Conservation (phyloP, 2,888 invertebrate genomes). For the Hipparchia sbordonii region DNA sequence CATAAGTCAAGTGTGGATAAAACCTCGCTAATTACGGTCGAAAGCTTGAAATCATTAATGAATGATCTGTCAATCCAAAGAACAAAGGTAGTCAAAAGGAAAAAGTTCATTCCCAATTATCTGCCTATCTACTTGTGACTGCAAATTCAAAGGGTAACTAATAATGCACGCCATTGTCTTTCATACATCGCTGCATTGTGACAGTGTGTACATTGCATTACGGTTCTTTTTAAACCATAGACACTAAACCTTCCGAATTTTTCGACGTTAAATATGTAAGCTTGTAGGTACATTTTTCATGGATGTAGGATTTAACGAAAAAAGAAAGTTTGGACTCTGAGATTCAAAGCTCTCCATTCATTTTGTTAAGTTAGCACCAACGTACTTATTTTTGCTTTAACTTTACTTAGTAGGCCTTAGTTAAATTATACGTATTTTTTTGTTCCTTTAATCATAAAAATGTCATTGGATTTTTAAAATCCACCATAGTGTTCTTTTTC, state of each 20-base stretch:
- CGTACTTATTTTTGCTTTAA: no score
- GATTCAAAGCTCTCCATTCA: background rate
- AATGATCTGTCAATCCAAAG: conserved; percentile 28
- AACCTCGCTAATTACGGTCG: conserved; percentile 11
- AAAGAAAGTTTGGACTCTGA: background rate
- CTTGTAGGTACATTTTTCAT: conserved; percentile 4
- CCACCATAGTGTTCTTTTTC: background rate
- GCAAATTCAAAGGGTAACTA: conserved; percentile 72
- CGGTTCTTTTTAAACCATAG: conserved; percentile 58
- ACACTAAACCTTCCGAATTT: conserved; percentile 32
- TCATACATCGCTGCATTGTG: conserved; percentile 72
- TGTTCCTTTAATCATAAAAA: background rate
- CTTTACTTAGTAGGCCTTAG: no score
- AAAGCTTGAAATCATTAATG: conserved; percentile 29
- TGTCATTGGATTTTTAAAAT: background rate
- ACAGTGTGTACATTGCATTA: conserved; percentile 72
- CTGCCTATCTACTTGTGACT: conserved; percentile 72
- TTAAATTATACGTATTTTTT: background rate
- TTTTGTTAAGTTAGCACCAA: background rate
- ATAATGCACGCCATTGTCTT: conserved; percentile 75
- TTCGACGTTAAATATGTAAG: background rate
- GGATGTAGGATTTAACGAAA: background rate
- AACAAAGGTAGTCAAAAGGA: conserved; percentile 52
- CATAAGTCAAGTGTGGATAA: background rate
- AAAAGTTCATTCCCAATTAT: conserved; percentile 70